Base-by-base conservation (phyloP, 2,113 vertebrate species). In the Isichthys henryi region DNA sequence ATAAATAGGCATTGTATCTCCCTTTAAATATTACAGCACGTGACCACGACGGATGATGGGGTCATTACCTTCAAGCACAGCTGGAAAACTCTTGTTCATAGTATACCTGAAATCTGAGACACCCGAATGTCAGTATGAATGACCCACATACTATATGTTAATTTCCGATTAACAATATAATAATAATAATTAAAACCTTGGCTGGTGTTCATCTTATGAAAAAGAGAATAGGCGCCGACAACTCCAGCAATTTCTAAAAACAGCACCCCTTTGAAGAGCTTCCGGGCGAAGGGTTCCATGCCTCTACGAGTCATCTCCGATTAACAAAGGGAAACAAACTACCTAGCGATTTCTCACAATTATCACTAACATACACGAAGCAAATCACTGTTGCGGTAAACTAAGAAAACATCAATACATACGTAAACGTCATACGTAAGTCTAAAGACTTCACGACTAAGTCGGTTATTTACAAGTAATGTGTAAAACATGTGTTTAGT, bases 31-130 rank as follows among this genome's bases (percentile, higher is more conserved):
- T 80, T 17, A 43, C 35, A 8, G 35, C 74, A 39, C 74, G 13
- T 80, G 13, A 80, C 4, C 35, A 35, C 35, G 70, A 77, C 13
- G 13, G 70, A 35, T 23, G 19, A 43, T 50, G 7, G 23, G 1
- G 10, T 91, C 92, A 93, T 45, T 90, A 97, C 97, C 95, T 96
- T 97, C 96, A 3, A 97, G 93, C 85, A 97, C 88, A 0, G 95
- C 95, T 0, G 97, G 97, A 17, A 95, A 95, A 89, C 89, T 95
- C 88, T 90, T 95, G 89, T 95, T 96, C 96, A 97, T 93, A 58
- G 94, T 96, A 70, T 91, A 91, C 89, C 97, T 96, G 94, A 97
- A 97, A 91, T 97, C 97, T 97, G 43, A 39, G 27, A 31, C 48
- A 9, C 74, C 17, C 5, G 15, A 15, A 80, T 80, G 74, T 19